A percentile compares a stretch with the other conserved stretches of the same genome.
Evolutionary conservation across 2,888 invertebrate species (phyloP).

Genomic region (Lottia gigantea): DNA sequence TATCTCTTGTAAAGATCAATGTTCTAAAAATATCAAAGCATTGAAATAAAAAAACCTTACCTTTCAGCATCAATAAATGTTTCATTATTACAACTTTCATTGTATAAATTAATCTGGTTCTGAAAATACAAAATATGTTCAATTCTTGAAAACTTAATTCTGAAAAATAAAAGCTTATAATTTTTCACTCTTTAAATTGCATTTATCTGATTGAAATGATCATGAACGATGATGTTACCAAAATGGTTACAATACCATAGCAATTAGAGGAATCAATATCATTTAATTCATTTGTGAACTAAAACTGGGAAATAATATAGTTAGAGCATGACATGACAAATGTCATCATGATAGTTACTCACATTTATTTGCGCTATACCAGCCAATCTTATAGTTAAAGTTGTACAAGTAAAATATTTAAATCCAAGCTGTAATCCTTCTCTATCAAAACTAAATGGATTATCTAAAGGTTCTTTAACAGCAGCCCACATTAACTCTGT

Average conservation of each 20-base stretch:
- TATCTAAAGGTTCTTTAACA: slow-evolving; percentile 82
- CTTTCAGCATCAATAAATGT: slow-evolving; percentile 86
- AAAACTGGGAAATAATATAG: no score
- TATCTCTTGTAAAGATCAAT: background rate
- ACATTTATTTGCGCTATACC: slow-evolving; percentile 95
- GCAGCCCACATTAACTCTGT: slow-evolving; percentile 97
- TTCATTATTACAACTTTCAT: slow-evolving; percentile 90
- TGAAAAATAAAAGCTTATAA: no score
- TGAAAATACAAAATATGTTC: slow-evolving; percentile 43
- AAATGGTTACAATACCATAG: no score
- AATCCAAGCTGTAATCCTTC: slow-evolving; percentile 93
- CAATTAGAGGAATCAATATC: no score
- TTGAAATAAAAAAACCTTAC: slow-evolving; percentile 32
- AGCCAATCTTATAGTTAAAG: slow-evolving; percentile 90
- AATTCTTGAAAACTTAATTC: background rate
- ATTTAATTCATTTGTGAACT: no score
- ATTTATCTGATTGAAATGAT: no score
- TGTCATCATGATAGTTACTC: slow-evolving; percentile 30
- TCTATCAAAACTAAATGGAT: slow-evolving; percentile 78
- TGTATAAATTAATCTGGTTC: slow-evolving; percentile 86
- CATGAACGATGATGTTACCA: no score
- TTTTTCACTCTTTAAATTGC: no score
- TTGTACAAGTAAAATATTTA: slow-evolving; percentile 94
- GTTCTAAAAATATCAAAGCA: no score
- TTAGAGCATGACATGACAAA: no score